These are phyloP conservation scores for Brachionichthys hirsutus DNA, from an alignment of 2,113 vertebrate species.

Conservation along the genomic window DNA sequence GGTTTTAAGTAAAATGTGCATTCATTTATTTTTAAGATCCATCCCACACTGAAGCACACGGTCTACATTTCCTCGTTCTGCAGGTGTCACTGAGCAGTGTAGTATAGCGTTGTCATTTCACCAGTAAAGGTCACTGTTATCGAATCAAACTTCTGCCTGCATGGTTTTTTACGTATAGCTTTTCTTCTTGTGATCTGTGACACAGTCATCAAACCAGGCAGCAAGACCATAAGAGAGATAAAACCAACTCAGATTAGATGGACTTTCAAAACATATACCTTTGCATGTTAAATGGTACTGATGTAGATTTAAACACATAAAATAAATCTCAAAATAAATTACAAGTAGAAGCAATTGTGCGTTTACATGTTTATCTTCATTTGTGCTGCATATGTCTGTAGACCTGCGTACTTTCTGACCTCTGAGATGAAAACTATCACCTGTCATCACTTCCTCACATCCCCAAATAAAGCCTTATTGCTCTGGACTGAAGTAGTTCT, in stretches of 20 bases:
- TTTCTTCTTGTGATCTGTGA: slow-evolving; percentile 34
- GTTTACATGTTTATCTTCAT: slow-evolving; percentile 34
- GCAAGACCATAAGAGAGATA: slow-evolving; percentile 33
- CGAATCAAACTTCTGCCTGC: slow-evolving; percentile 51
- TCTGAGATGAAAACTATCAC: slow-evolving; percentile 43
- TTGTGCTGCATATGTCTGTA: slow-evolving; percentile 56
- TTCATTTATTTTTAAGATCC: slow-evolving; percentile 4
- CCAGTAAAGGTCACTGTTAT: slow-evolving; percentile 44
- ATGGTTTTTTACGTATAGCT: slow-evolving; percentile 41
- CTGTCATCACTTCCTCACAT: slow-evolving; percentile 50
- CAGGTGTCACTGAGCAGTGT: slow-evolving; percentile 36
- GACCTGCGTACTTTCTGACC: slow-evolving; percentile 50
- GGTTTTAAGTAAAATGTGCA: neutral
- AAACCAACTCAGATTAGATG: slow-evolving; percentile 42
- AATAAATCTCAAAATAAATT: slow-evolving; percentile 43
- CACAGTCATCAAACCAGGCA: slow-evolving; percentile 23
- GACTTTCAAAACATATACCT: slow-evolving; percentile 41
- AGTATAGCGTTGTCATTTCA: slow-evolving; percentile 31
- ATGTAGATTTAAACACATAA: slow-evolving; percentile 45
- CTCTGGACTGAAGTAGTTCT: slow-evolving; percentile 36
- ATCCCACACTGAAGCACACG: slow-evolving; percentile 4
- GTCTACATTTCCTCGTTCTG: slow-evolving; percentile 22
- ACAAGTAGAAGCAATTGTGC: slow-evolving; percentile 37
- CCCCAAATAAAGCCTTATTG: slow-evolving; percentile 70
- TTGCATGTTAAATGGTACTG: slow-evolving; percentile 69